Evolutionary conservation across 1,140 invertebrate genomes (phyloP), one percentile per base, ranked within the genome.

Genomic region (Bombus fervidus): DNA sequence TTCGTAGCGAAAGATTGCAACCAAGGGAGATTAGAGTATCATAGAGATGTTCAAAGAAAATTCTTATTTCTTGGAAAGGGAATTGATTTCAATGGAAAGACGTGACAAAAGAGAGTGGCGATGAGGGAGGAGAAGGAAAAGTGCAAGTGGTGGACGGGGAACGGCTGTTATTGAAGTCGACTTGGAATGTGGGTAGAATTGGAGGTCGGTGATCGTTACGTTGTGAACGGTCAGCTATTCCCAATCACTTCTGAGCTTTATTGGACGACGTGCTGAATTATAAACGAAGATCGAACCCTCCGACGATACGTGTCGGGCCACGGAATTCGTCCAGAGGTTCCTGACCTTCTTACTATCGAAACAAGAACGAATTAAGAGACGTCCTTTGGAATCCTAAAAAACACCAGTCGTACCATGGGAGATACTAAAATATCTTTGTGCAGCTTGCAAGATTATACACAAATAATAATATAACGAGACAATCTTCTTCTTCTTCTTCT

Each of bases 241-340:
- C 90, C 92, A 91, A 93, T 93, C 90, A 90, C 92, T 92, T 92
- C 87, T 91, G 91, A 93, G 90, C 88, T 89, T 93, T 92, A 93
- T 93, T 92, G 93, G 92, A 91, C 89, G 90, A 93, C 83, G 89
- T 84, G 37, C 73, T 94, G 93, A 93, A 94, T 94, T 93, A 94
- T 94, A 91, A 91, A 93, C 66, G 90, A 92, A 83, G 83, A 88
- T 88, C 79, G 89, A 91, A 91, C 88, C 92, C 91, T 91, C 77
- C 71, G 68, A 69, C 64, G 72, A 80, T 77, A 87, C 82, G 82
- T 79, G 57, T 41, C 41, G 9, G 43, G n/a, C 79, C 64, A 82
- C 53, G 76, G 84, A 87, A 79, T 85, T 86, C 72, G 85, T n/a
- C 62, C 81, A 22, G 71, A 75, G 86, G 86, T 81, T 83, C 80